phyloP scores from a whole-genome alignment of 2,888 invertebrate species.

The Cenopis cana region DNA sequence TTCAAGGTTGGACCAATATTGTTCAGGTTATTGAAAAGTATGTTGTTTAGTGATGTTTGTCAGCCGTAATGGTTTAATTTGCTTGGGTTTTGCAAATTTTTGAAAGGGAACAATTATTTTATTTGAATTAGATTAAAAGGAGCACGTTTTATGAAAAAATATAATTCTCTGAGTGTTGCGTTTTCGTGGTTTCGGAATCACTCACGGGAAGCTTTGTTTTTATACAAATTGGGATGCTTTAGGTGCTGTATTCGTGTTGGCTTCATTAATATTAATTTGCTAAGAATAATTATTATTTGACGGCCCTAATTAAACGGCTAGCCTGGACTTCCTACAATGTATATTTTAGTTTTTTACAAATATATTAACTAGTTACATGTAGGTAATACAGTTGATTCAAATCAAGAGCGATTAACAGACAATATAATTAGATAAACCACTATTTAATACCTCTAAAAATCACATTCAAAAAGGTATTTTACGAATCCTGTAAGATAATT shows the following conservation, averaged over 20 bases:
- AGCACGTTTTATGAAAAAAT: constrained; percentile 31
- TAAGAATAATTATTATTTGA: no score
- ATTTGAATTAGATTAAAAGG: constrained; percentile 31
- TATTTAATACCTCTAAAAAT: no score
- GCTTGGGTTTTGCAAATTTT: constrained; percentile 17
- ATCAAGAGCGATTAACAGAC: no score
- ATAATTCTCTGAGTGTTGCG: constrained; percentile 16
- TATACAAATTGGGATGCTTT: background rate
- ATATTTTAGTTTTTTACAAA: no score
- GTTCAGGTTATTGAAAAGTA: constrained; percentile 7
- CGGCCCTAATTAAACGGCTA: no score
- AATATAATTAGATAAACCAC: no score
- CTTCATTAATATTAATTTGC: background rate
- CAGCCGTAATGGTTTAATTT: constrained; percentile 10
- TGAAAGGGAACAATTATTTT: constrained; percentile 36
- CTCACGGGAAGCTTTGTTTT: constrained; percentile 18
- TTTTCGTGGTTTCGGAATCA: constrained; percentile 21
- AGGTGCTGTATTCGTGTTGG: background rate
- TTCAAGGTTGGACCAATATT: constrained; percentile 21
- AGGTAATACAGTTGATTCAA: no score
- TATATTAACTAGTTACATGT: no score
- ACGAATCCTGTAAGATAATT: no score
- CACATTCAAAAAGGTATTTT: no score
- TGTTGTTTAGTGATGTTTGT: background rate
- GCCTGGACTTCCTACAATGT: no score